A percentile compares a stretch with the other conserved stretches of the same genome.
Conservation (phyloP, 2,113 vertebrate species). For the Plotosus lineatus region DNA sequence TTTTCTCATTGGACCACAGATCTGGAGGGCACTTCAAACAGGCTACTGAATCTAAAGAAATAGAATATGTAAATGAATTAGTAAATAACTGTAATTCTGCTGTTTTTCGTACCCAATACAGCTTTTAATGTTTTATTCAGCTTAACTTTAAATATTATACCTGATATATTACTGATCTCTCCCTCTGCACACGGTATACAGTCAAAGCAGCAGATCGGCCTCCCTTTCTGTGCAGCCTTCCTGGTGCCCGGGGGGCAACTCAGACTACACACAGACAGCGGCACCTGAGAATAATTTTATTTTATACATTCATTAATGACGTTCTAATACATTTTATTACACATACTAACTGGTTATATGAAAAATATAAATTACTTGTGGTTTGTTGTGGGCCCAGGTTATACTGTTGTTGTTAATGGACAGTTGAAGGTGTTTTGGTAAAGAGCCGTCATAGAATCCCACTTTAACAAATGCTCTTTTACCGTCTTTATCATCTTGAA, state of each 20-base stretch:
- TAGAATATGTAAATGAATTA: not conserved
- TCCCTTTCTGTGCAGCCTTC: slow-evolving; percentile 56
- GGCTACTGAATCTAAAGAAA: slow-evolving; percentile 51
- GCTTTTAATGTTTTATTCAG: not conserved
- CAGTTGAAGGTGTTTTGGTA: slow-evolving; percentile 47
- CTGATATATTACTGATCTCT: slow-evolving; percentile 55
- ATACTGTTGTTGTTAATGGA: slow-evolving; percentile 51
- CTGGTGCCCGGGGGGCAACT: slow-evolving; percentile 50
- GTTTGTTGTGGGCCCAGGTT: slow-evolving; percentile 46
- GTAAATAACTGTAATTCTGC: not conserved
- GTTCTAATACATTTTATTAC: not conserved
- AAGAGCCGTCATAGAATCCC: slow-evolving; percentile 55
- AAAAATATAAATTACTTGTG: slow-evolving; percentile 9
- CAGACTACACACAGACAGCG: slow-evolving; percentile 54
- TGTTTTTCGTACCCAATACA: not conserved
- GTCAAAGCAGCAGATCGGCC: slow-evolving; percentile 57
- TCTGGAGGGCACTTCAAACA: slow-evolving; percentile 51
- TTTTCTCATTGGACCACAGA: slow-evolving; percentile 54
- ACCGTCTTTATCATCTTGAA: slow-evolving; percentile 51
- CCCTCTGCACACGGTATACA: slow-evolving; percentile 57
- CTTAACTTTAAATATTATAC: slow-evolving; percentile 12
- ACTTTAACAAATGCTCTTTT: slow-evolving; percentile 52
- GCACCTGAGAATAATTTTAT: slow-evolving; percentile 47
- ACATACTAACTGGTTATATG: not conserved
- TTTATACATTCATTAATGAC: not conserved